phyloP scores from a whole-genome alignment of 2,797 vertebrate genomes.

The Anomalospiza imberbis region DNA sequence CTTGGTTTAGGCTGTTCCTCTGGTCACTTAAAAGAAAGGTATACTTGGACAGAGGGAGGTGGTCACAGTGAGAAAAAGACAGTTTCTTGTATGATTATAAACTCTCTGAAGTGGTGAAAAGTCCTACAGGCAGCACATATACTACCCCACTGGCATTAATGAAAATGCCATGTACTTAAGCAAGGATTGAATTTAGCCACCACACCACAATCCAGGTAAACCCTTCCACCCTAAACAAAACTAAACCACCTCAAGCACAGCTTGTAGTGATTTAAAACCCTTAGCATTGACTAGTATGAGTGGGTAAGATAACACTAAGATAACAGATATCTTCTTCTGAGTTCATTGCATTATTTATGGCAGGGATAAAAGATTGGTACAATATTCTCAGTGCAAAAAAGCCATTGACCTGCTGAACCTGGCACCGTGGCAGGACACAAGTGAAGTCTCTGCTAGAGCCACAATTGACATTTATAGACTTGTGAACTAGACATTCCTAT shows the following conservation, averaged over 20 bases:
- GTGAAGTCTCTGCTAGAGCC: neutral
- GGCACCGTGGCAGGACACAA: neutral
- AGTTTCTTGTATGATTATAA: neutral
- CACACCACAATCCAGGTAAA: neutral
- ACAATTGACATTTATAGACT: neutral
- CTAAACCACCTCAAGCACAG: neutral
- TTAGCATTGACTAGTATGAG: neutral
- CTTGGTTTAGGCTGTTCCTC: neutral
- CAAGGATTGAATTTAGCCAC: neutral
- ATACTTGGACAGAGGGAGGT: neutral
- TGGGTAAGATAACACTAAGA: neutral
- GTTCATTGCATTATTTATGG: neutral
- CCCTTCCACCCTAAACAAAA: neutral
- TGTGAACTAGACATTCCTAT: neutral
- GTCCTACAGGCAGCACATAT: neutral
- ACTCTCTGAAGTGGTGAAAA: neutral
- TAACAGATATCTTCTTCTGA: neutral
- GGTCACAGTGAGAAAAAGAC: neutral
- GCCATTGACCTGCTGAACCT: neutral
- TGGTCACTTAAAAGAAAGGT: neutral
- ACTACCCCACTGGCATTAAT: neutral
- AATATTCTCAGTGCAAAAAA: neutral
- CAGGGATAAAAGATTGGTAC: neutral
- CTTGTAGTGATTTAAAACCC: neutral
- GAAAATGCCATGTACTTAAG: neutral